Base-by-base conservation (phyloP, 2,113 vertebrate species). In the Caranx ignobilis region DNA sequence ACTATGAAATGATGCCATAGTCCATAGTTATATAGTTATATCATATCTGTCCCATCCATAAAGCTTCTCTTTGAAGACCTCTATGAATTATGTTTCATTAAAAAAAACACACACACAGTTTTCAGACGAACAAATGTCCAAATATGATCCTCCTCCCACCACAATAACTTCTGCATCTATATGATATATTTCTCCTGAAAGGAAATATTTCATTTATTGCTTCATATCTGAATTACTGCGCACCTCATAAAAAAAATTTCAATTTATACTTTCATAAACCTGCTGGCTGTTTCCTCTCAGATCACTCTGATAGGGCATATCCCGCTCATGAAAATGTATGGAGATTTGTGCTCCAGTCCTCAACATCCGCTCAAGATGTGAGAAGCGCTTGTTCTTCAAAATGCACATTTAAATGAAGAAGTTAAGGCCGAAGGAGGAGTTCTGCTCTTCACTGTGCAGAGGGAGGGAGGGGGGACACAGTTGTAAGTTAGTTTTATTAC, bases 301-400 rank as follows among this genome's bases (percentile, higher is more conserved):
- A 95, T 94, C 87, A 63, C 81, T 75, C 72, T 64, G 90, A 94
- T 90, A 82, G 89, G 52, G 75, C 71, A 21, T 54, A 74, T 79
- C 75, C 80, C 26, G 48, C 89, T 89, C 80, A 88, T 93, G 90
- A 88, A 95, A 95, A 94, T 93, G 73, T 90, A 94, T 94, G 86
- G 88, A 90, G 84, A 92, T 94, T 86, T 94, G 87, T 92, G 92
- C 90, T 83, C 81, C 10, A 90, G 91, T 94, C 93, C 89, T 94
- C 94, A 92, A 87, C 92, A 89, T 92, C 74, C 82, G 89, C 83
- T 90, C 87, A 68, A 91, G 87, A 88, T 60, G 79, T 45, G 87
- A 86, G 78, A 71, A 79, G 77, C 64, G 79, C 84, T 89, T 89
- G 91, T 91, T 93, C 86, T 84, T 94, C 84, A 89, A 88, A 93